Percentiles rank a stretch among this genome's conserved stretches.
Evolutionary conservation across 2,797 vertebrate species (phyloP).

Genomic region (Ceyx erithaca): DNA sequence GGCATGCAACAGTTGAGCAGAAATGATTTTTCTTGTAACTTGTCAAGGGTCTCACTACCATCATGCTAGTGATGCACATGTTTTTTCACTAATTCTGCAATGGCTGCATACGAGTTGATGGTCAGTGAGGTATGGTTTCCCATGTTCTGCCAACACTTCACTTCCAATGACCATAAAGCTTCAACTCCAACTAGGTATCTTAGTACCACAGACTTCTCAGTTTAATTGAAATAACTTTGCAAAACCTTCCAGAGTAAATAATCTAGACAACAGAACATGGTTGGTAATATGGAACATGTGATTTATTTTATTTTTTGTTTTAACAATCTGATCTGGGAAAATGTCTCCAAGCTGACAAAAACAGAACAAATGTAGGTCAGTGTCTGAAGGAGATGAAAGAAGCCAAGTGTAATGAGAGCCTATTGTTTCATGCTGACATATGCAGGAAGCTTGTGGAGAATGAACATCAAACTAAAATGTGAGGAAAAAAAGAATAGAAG

Average conservation of each 20-base stretch:
- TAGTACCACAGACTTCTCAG: background rate
- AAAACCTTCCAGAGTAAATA: conserved; percentile 26
- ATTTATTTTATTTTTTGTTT: conserved; percentile 37
- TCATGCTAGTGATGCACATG: fast-evolving
- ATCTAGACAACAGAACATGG: background rate
- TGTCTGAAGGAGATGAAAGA: conserved; percentile 63
- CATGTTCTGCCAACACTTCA: background rate
- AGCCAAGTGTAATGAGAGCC: conserved; percentile 47
- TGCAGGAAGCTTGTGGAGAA: conserved; percentile 45
- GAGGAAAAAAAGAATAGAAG: conserved; percentile 73
- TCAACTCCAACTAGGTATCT: conserved; percentile 1
- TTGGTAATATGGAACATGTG: background rate
- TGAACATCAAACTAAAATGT: conserved; percentile 46
- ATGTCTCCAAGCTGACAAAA: conserved; percentile 58
- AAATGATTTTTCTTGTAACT: background rate
- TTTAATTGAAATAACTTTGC: conserved; percentile 13
- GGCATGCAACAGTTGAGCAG: background rate
- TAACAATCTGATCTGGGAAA: conserved; percentile 8
- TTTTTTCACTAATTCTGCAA: background rate
- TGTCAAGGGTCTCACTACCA: background rate
- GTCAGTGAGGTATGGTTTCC: background rate
- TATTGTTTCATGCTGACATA: conserved; percentile 67
- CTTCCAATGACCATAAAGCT: background rate
- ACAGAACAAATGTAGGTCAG: conserved; percentile 53
- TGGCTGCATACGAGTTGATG: background rate